Evolutionary conservation across 2,888 invertebrate species (phyloP).

Genomic region (Drosophila anomalata): DNA sequence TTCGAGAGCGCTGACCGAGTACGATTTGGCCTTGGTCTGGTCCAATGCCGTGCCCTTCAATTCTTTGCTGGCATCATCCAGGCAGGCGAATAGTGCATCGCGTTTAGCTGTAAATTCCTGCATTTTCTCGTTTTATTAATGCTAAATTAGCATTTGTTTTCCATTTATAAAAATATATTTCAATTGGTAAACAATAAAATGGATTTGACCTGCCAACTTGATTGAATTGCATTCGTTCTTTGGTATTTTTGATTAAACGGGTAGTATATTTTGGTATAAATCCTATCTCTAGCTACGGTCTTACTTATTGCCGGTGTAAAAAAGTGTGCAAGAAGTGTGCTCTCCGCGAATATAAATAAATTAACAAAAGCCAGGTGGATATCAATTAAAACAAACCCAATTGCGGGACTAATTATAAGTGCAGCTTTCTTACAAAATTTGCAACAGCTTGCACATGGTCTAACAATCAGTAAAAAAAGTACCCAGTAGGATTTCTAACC

Average conservation of each 20-base stretch:
- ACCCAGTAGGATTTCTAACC: constrained; percentile 4
- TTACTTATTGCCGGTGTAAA: constrained; percentile 51
- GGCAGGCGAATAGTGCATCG: constrained; percentile 88
- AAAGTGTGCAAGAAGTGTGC: constrained; percentile 37
- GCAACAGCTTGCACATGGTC: too few relatives aligned
- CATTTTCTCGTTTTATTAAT: constrained; percentile 62
- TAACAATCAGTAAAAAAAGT: neutral
- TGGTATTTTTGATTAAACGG: neutral
- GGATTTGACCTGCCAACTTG: constrained; percentile 38
- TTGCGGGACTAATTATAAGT: constrained; percentile 10
- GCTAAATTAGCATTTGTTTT: constrained; percentile 2
- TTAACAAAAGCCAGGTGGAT: constrained; percentile 24
- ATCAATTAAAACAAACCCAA: constrained; percentile 20
- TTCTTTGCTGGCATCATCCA: constrained; percentile 87
- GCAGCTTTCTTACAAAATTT: neutral
- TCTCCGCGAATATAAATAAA: constrained; percentile 26
- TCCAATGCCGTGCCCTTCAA: constrained; percentile 83
- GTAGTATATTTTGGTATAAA: neutral
- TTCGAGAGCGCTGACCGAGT: constrained; percentile 82
- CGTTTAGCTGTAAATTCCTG: constrained; percentile 86
- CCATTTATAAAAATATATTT: neutral
- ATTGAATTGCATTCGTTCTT: neutral
- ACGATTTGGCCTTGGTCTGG: constrained; percentile 69
- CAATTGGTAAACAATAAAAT: constrained; percentile 10
- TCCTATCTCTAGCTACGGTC: constrained; percentile 10